Evolutionary conservation across 2,797 vertebrate species (phyloP).

Genomic region (Anomalospiza imberbis): DNA sequence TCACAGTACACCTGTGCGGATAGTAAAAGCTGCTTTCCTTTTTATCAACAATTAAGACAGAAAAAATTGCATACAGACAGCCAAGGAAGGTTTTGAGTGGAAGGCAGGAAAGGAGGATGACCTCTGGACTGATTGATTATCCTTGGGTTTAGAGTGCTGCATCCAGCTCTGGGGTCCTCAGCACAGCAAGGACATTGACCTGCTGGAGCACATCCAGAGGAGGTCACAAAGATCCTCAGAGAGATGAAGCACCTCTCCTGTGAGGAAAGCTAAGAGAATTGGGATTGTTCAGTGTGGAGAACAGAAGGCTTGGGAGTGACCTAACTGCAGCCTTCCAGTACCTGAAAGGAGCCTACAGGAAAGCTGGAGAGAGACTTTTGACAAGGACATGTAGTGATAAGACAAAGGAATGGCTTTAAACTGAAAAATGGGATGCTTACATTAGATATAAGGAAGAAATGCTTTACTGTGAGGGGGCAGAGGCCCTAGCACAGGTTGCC

Average conservation of each 20-base stretch:
- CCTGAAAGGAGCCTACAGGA: background rate
- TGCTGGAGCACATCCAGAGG: background rate
- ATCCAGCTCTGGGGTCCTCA: background rate
- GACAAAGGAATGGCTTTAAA: background rate
- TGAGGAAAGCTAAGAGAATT: background rate
- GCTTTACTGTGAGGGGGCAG: background rate
- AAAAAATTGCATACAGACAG: background rate
- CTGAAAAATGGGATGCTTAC: background rate
- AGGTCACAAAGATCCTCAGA: background rate
- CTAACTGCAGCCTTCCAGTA: background rate
- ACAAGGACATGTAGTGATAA: background rate
- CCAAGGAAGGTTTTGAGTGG: background rate
- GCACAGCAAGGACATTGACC: background rate
- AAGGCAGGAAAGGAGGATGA: background rate
- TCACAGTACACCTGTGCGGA: background rate
- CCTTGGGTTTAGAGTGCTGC: background rate
- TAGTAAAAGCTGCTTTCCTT: background rate
- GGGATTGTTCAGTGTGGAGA: background rate
- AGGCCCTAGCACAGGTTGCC: background rate
- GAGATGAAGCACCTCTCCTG: background rate
- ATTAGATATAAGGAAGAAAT: background rate
- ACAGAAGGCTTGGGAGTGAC: background rate
- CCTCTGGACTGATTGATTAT: background rate
- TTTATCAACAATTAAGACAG: background rate
- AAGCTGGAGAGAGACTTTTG: background rate